Percentiles rank a stretch among this genome's conserved stretches.
phyloP scores from a whole-genome alignment of 2,888 invertebrate genomes.

The Sesia apiformis region DNA sequence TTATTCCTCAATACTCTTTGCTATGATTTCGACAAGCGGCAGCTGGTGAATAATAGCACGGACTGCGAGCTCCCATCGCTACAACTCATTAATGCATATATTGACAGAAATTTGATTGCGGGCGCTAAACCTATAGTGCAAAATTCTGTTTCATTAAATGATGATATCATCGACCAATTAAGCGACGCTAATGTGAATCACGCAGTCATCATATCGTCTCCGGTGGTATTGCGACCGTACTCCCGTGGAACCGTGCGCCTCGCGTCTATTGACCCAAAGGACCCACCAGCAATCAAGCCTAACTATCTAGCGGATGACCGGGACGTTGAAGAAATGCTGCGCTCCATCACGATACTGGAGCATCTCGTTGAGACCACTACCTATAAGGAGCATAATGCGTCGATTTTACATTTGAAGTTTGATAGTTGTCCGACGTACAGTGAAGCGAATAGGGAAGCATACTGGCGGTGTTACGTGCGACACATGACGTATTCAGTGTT shows the following conservation, averaged over 20 bases:
- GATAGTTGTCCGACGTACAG: constrained; percentile 24
- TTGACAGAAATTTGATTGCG: constrained; percentile 19
- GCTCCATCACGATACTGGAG: constrained; percentile 28
- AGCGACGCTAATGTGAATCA: constrained; percentile 18
- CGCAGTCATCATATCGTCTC: constrained; percentile 25
- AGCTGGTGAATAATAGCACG: constrained; percentile 17
- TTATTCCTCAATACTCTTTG: constrained; percentile 37
- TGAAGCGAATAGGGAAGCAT: constrained; percentile 10
- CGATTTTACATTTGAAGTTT: constrained; percentile 21
- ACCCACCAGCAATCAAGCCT: constrained; percentile 29
- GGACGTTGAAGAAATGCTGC: constrained; percentile 31
- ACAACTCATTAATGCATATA: constrained; percentile 33
- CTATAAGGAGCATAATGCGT: constrained; percentile 21
- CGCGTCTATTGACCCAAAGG: constrained; percentile 24
- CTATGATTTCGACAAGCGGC: constrained; percentile 24
- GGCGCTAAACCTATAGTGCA: constrained; percentile 14
- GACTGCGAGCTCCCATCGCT: constrained; percentile 35
- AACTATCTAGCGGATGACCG: constrained; percentile 32
- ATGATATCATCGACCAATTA: constrained; percentile 24
- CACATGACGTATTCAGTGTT: constrained; percentile 38
- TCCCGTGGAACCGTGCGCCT: constrained; percentile 38
- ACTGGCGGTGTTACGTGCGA: constrained; percentile 44
- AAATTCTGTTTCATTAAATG: constrained; percentile 13
- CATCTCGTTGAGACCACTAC: constrained; percentile 21
- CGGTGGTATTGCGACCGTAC: constrained; percentile 28